phyloP scores from a whole-genome alignment of 1,140 invertebrate genomes.

The Lethocerus indicus region DNA sequence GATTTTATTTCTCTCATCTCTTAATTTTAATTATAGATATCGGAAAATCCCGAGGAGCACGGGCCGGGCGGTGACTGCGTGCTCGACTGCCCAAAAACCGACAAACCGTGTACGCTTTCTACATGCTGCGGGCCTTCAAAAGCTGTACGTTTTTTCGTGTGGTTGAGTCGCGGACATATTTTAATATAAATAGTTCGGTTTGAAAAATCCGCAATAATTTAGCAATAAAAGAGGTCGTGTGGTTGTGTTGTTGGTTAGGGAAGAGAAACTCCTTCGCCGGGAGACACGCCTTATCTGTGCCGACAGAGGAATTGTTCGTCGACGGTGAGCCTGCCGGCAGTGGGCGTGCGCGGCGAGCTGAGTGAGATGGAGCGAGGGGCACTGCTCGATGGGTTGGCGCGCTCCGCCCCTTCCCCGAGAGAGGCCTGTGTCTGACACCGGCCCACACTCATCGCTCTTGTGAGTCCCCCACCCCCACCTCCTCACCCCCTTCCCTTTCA shows the following conservation, averaged over 20 bases:
- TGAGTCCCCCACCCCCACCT: too few relatives aligned
- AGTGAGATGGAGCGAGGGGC: conserved; percentile 43
- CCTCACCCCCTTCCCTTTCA: too few relatives aligned
- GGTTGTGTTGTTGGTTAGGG: conserved; percentile 29
- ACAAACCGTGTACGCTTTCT: conserved; percentile 62
- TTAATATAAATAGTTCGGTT: not conserved
- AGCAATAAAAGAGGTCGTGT: not conserved
- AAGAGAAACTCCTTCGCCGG: conserved; percentile 53
- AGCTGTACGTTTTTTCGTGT: conserved; percentile 28
- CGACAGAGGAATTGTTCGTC: conserved; percentile 45
- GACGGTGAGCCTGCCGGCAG: conserved; percentile 10
- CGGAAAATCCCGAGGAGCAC: conserved; percentile 28
- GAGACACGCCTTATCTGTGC: conserved; percentile 59
- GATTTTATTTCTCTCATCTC: conserved; percentile 3
- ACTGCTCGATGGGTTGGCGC: conserved; percentile 25
- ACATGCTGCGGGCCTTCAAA: conserved; percentile 64
- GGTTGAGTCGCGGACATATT: not conserved
- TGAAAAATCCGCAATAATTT: not conserved
- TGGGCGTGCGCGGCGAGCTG: conserved; percentile 24
- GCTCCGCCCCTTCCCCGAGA: not conserved
- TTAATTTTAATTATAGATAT: conserved; percentile 24
- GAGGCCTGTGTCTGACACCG: conserved; percentile 19
- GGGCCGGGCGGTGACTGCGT: conserved; percentile 49
- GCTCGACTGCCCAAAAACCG: conserved; percentile 69
- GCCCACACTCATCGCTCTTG: too few relatives aligned